Base-by-base conservation (phyloP, 1,140 invertebrate species). In the Pectinophora gossypiella region DNA sequence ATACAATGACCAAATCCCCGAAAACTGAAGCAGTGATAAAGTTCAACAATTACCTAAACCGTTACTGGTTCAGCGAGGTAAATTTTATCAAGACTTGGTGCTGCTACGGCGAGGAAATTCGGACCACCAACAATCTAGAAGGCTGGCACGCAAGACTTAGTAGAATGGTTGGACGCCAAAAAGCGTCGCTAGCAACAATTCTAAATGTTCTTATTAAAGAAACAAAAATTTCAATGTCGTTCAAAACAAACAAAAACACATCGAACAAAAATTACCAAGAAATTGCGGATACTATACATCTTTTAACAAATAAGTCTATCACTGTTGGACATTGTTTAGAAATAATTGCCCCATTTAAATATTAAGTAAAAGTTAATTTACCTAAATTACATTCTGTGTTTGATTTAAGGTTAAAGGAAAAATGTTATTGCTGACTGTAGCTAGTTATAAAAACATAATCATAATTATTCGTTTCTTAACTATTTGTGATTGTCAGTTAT, bases 271-370 rank as follows among this genome's bases (percentile, higher is more conserved):
- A 44, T 44, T 44, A 44, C 42, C 42, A 44, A 44, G 42, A 44
- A n/a, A 38, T 38, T 38, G 36, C 36, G 36, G 36, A 38, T 38
- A 38, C 36, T 38, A 38, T 38, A 38, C 42, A 20, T 18, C 15
- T 44, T 44, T 44, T 44, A 44, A 44, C 42, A 44, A 44, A 44
- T 44, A 44, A 44, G 42, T 44, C 42, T 44, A 44, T 44, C 42
- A 44, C 42, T 44, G 42, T 44, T 44, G 42, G 42, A 44, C 42
- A 44, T 44, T 44, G 42, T 44, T 44, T 44, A 44, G 42, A 44
- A 44, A 44, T 44, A 44, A 44, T 44, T 44, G 42, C 42, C 42
- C 42, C 42, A 44, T 44, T 44, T 44, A 44, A 44, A 44, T 44
- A 44, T 44, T 44, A 44, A 44, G 42, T 44, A 44, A 18, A 44